A percentile compares a stretch with the other conserved stretches of the same genome.
Conservation (phyloP, 2,797 vertebrate species). For the Lacerta agilis region DNA sequence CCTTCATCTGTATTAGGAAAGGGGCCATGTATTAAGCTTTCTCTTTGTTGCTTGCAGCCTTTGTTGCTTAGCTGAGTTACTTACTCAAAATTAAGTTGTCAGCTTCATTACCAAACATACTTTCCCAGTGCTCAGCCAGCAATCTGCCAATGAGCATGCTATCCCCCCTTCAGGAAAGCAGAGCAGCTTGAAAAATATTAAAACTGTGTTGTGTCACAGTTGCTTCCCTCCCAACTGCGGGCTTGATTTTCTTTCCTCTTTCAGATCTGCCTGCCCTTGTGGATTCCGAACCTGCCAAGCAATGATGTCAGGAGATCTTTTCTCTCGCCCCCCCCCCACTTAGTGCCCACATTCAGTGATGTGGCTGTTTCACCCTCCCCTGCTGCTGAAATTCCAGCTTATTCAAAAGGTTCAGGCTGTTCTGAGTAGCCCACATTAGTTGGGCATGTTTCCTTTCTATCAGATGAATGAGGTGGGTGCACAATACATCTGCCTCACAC, state of each 20-base stretch:
- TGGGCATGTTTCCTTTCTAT: conserved; percentile 40
- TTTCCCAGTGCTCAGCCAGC: rapidly evolving
- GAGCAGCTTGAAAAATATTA: conserved; percentile 9
- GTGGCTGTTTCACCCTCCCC: not conserved
- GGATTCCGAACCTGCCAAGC: not conserved
- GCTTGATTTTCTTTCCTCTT: not conserved
- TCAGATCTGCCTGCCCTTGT: not conserved
- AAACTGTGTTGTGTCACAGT: not conserved
- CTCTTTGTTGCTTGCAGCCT: conserved; percentile 27
- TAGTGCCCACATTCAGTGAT: not conserved
- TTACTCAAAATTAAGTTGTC: not conserved
- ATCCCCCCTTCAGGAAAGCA: not conserved
- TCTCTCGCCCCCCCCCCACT: not conserved
- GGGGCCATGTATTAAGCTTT: conserved; percentile 7
- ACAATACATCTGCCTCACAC: conserved; percentile 33
- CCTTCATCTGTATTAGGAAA: not conserved
- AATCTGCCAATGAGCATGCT: not conserved
- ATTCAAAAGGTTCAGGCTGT: conserved; percentile 17
- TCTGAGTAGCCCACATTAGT: not conserved
- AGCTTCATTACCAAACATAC: conserved; percentile 7
- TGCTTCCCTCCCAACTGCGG: not conserved
- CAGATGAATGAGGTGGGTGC: conserved; percentile 26
- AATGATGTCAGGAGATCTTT: conserved; percentile 12
- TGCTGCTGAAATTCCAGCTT: conserved; percentile 10
- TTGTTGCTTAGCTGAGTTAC: not conserved